Base-by-base conservation (phyloP, 2,888 invertebrate species). In the Gari tellinella region DNA sequence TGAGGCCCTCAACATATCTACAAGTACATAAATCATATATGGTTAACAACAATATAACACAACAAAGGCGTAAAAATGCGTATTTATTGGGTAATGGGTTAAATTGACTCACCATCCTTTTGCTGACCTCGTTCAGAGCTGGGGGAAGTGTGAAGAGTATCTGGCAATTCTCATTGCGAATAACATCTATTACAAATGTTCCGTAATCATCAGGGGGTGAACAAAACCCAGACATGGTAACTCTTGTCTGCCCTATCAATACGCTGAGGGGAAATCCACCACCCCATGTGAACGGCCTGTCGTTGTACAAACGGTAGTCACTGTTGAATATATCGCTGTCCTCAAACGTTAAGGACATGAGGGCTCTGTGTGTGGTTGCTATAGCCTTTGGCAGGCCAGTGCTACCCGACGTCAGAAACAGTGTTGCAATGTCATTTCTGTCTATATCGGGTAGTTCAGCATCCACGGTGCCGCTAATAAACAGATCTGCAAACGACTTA, bases 331-430 rank as follows among this genome's bases (percentile, higher is more conserved):
- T 19, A 14, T 56, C 55, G 25, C 15, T 23, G 3, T 14, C 10
- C 0, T n/a, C 19, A 4, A 2, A n/a, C 7, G 23, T 21, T 1
- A 56, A 21, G 19, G 25, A 55, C 17, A 19, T 5, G 12, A 56
- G 23, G n/a, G 23, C 15, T 17, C 12, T 15, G 19, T 65, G 56
- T 1, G 51, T 56, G 17, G 61, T 61, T 8, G 61, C 40, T 1
- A 74, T 37, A 1, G 65, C 31, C 26, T 68, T 74, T 25, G 74
- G 74, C 2, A 60, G 45, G 7, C 74, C 74, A 2, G 64, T 74
- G 31, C 74, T 74, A n/a, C 74, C 65, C 2, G 68, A 74, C n/a
- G 68, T 65, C 25, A 61, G 68, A 25, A 74, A 48, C 26, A 68
- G 25, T 15, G 45, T 37, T 3, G 56, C 61, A n/a, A 57, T 23